Evolutionary conservation across 1,140 invertebrate genomes (phyloP), one percentile per base, ranked within the genome.

Genomic region (Achatina immaculata): DNA sequence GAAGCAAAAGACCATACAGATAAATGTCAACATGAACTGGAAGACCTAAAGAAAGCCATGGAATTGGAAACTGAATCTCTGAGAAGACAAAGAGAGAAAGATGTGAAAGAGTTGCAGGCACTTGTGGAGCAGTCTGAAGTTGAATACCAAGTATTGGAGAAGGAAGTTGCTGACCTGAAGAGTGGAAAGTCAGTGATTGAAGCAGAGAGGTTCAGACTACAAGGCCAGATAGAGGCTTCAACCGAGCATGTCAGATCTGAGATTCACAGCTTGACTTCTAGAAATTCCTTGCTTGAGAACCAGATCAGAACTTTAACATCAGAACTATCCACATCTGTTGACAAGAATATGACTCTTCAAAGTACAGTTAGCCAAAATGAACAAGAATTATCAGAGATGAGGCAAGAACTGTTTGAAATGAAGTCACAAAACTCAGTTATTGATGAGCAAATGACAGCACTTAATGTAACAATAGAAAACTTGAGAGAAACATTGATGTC

Each of bases 131-230:
- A 77, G 40, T 62, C 75, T 1, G 55, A 77, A 42, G 11, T 9
- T 65, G 75, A 77, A 34, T 51, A 66, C 16, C 55, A 77, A 31
- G 43, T 6, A 38, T 42, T 77, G 28, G 58, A 77, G 42, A 77
- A 77, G 9, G 58, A 77, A 43, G 28, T 62, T 7, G 43, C 3
- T 43, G 21, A 43, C 14, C 31, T 79, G 7, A 79, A 71, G 45
- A n/a, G 45, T 24, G 36, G 24, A 34, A 45, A 48, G 16, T 45
- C 62, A 55, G 62, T 65, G 14, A n/a, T 45, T 69, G 77, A 79
- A 38, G 62, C 65, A 43, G 77, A 79, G 66, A 68, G 65, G 9
- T 21, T 69, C 2, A 31, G 36, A 43, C 65, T 79, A 4, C 48
- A 65, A 69, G 51, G 31, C 3, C 77, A 79, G 36, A 7, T 79